Conservation (phyloP, 2,113 vertebrate species). For the Coreoperca whiteheadi region DNA sequence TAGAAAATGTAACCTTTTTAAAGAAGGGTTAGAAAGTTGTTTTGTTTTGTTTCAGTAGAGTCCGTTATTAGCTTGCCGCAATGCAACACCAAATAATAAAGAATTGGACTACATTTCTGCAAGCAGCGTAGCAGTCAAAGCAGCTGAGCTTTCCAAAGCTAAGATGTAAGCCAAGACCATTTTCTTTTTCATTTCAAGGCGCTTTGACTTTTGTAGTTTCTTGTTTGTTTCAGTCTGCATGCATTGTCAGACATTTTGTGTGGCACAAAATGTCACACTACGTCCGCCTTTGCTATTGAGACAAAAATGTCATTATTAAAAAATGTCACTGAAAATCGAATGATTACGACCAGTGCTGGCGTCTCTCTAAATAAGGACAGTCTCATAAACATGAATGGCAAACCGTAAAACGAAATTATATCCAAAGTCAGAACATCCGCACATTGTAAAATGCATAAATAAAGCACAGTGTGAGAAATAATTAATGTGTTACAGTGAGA, state of each 20-base stretch:
- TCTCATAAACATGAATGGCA: background rate
- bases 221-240: background rate
- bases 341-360: background rate
- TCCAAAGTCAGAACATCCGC: background rate
- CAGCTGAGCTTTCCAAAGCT: background rate
- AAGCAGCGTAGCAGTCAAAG: background rate
- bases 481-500: too few relatives aligned
- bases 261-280: background rate
- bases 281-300: background rate
- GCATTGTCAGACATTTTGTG: background rate
- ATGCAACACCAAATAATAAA: background rate
- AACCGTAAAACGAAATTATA: background rate
- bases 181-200: background rate
- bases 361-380: background rate
- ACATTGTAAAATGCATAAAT: background rate
- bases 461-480: background rate
- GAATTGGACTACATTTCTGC: background rate
- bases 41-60: background rate
- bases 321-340: background rate
- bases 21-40: background rate
- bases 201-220: background rate
- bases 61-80: background rate
- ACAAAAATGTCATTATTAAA: background rate
- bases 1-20: background rate
- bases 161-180: background rate